Evolutionary conservation across 2,113 vertebrate genomes (phyloP), one percentile per base, ranked within the genome.

Genomic region (Podarcis raffonei): DNA sequence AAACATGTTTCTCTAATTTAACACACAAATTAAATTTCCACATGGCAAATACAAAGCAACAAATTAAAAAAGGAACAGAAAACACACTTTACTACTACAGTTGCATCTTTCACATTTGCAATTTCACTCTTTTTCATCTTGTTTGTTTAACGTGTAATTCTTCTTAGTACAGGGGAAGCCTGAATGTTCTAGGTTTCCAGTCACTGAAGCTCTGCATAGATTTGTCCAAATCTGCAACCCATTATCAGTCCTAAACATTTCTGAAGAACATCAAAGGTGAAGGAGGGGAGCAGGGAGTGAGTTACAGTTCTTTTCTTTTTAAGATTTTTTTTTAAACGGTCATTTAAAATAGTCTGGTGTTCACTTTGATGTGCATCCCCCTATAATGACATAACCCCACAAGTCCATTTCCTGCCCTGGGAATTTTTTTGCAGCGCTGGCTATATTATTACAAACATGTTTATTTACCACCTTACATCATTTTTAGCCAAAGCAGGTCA

Each of bases 391-490:
- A 94, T 90, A 92, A 96, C 87, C 72, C 89, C 89, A 93, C 94
- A 93, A 69, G 86, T 89, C 76, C 84, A 92, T 90, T 96, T 95
- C 92, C 95, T 92, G 85, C 75, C 91, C 57, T 84, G 93, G 91
- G 92, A 96, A 90, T 93, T 94, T 94, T 92, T 94, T 92, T 94
- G 83, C 90, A 93, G 87, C 91, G 91, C 89, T 89, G 84, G 48
- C 92, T 92, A 76, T 94, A 94, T 92, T 94, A 96, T 91, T 96
- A 84, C 72, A 91, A 94, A 90, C 89, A 90, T 93, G 90, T 96
- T 97, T 96, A 94, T 94, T 96, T 95, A 91, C 94, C 93, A 94
- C 92, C 91, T 94, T 94, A 92, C 92, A 92, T 94, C 89, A 85
- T 90, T 95, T 95, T 91, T 89, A 95, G 92, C 84, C 71, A 88